Conservation (phyloP, 2,113 vertebrate genomes). For the Polypterus bichir region DNA sequence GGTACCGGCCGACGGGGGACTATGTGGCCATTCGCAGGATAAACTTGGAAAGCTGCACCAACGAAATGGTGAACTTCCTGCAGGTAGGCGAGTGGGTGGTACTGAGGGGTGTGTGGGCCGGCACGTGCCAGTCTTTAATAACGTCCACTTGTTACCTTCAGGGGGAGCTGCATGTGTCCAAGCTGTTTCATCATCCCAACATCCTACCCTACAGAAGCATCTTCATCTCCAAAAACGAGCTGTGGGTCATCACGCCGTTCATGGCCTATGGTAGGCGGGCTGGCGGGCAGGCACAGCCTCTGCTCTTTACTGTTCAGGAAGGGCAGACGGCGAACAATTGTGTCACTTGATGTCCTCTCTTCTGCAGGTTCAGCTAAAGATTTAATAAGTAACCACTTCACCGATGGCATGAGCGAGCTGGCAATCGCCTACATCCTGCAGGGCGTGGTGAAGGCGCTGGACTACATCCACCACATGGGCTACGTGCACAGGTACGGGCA, state of each 20-base stretch:
- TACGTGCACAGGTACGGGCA: slow-evolving; percentile 80
- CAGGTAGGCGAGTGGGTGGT: slow-evolving; percentile 54
- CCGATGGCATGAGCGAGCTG: slow-evolving; percentile 83
- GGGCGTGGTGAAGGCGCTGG: slow-evolving; percentile 78
- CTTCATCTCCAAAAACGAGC: slow-evolving; percentile 86
- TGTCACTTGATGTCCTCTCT: not conserved
- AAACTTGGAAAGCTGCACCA: slow-evolving; percentile 86
- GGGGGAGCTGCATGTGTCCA: slow-evolving; percentile 88
- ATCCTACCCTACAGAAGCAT: slow-evolving; percentile 88
- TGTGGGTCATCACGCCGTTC: slow-evolving; percentile 93
- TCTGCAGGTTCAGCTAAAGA: slow-evolving; percentile 83
- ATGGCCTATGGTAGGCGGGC: slow-evolving; percentile 83
- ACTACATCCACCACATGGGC: slow-evolving; percentile 97
- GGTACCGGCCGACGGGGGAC: slow-evolving; percentile 72
- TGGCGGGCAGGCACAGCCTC: not conserved
- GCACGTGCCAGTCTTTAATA: too few species aligned
- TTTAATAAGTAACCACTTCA: slow-evolving; percentile 82
- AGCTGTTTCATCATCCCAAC: slow-evolving; percentile 86
- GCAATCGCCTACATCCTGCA: slow-evolving; percentile 87
- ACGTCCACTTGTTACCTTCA: slow-evolving; percentile 23
- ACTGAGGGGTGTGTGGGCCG: too few species aligned
- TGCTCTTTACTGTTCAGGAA: not conserved
- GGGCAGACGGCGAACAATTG: too few species aligned
- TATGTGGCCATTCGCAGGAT: slow-evolving; percentile 80
- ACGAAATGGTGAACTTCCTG: slow-evolving; percentile 88